Conservation (phyloP, 2,113 vertebrate species). For the Mustela lutreola region DNA sequence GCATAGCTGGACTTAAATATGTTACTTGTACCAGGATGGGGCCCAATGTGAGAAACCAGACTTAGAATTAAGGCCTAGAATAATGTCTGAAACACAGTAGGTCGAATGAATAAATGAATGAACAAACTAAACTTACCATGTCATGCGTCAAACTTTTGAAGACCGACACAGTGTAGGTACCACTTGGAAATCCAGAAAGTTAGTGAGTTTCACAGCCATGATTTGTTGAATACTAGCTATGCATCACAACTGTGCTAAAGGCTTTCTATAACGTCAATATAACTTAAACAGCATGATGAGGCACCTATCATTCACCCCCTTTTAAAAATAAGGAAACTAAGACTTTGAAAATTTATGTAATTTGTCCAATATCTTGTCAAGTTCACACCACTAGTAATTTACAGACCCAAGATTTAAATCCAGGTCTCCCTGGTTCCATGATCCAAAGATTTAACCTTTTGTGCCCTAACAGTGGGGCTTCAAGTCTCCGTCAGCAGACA, state of each 20-base stretch:
- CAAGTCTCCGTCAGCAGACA: background rate
- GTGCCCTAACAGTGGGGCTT: background rate
- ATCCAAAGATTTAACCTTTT: background rate
- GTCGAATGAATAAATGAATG: background rate
- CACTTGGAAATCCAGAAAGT: background rate
- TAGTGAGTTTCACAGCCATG: background rate
- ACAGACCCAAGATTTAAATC: background rate
- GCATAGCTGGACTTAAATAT: background rate
- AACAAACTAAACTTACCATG: background rate
- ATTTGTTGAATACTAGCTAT: background rate
- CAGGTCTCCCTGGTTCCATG: background rate
- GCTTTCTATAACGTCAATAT: background rate
- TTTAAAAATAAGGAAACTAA: conserved; percentile 35
- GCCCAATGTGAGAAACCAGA: background rate
- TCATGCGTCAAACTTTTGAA: background rate
- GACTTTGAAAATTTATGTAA: background rate
- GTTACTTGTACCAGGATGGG: background rate
- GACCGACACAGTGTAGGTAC: background rate
- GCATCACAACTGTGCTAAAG: background rate
- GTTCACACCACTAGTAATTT: background rate
- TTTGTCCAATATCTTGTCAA: background rate
- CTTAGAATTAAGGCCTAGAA: background rate
- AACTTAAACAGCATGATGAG: background rate
- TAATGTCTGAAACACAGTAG: background rate
- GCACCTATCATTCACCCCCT: background rate